phyloP scores from a whole-genome alignment of 2,797 vertebrate species.

The Pangasius mekongensis region DNA sequence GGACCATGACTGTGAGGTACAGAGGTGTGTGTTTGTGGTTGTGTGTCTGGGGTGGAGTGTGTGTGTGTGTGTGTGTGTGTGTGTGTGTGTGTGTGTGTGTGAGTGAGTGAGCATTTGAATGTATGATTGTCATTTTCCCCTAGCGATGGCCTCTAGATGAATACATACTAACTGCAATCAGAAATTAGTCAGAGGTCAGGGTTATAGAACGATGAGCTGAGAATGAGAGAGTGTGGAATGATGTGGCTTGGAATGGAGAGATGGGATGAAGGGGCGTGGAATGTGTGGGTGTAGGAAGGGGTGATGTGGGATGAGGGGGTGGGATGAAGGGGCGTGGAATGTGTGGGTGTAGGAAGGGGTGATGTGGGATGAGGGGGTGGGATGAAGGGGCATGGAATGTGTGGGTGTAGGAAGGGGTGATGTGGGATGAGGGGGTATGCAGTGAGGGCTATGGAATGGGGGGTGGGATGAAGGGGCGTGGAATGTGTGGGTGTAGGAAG shows the following conservation, averaged over 20 bases:
- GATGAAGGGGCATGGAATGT: neutral
- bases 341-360: neutral
- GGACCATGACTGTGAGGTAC: constrained; percentile 76
- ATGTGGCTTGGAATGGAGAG: neutral
- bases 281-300: neutral
- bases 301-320: neutral
- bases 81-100: constrained; percentile 14
- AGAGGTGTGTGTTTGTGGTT: constrained; percentile 44
- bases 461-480: neutral
- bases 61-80: constrained; percentile 32
- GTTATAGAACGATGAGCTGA: too few relatives aligned
- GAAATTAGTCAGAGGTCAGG: neutral
- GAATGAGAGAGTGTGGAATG: neutral
- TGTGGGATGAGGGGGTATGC: neutral
- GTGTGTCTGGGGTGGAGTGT: constrained; percentile 37
- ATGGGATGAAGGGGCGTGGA: neutral
- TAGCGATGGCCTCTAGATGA: neutral
- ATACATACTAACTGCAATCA: neutral
- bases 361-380: neutral
- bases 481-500: neutral
- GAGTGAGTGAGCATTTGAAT: neutral
- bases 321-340: neutral
- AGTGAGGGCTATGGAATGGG: neutral
- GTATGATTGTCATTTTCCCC: neutral
- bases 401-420: neutral